These are phyloP conservation scores for Platysternon megacephalum DNA, from an alignment of 2,113 vertebrate genomes.

Conservation along the genomic window DNA sequence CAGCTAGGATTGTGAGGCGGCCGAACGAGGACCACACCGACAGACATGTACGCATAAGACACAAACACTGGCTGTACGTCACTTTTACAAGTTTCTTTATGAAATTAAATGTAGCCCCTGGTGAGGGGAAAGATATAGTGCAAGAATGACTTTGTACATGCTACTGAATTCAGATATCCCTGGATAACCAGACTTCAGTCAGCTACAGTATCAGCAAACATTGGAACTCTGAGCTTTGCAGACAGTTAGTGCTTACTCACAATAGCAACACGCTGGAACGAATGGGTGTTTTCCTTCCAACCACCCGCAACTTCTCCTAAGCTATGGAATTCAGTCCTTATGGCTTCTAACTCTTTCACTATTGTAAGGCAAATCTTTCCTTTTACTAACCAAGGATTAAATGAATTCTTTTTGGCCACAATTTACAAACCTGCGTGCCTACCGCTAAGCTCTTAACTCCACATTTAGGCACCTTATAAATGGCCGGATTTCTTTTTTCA, in stretches of 20 bases:
- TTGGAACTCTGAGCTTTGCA: background rate
- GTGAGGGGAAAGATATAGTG: slow-evolving; percentile 65
- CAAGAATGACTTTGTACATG: slow-evolving; percentile 77
- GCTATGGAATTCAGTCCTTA: slow-evolving; percentile 69
- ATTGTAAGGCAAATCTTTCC: slow-evolving; percentile 78
- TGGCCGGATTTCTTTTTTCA: background rate
- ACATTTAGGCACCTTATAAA: background rate
- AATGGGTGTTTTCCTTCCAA: background rate
- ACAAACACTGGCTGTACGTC: slow-evolving; percentile 55
- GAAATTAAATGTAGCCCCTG: slow-evolving; percentile 79
- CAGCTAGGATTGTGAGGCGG: background rate
- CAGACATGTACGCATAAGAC: slow-evolving; percentile 2
- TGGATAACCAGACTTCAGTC: slow-evolving; percentile 45
- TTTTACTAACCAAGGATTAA: slow-evolving; percentile 57
- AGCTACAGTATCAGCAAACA: slow-evolving; percentile 51
- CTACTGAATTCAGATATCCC: slow-evolving; percentile 67
- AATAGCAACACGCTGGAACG: background rate
- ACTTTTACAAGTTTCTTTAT: slow-evolving; percentile 82
- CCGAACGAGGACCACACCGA: background rate
- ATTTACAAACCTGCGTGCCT: slow-evolving; percentile 26
- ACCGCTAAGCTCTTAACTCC: background rate
- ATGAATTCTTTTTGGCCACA: slow-evolving; percentile 50
- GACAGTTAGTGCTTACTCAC: background rate
- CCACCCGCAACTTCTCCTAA: slow-evolving; percentile 11
- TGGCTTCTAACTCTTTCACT: slow-evolving; percentile 75